A percentile compares a stretch with the other conserved stretches of the same genome.
Evolutionary conservation across 2,797 vertebrate genomes (phyloP).

Genomic region (Bufotes viridis): DNA sequence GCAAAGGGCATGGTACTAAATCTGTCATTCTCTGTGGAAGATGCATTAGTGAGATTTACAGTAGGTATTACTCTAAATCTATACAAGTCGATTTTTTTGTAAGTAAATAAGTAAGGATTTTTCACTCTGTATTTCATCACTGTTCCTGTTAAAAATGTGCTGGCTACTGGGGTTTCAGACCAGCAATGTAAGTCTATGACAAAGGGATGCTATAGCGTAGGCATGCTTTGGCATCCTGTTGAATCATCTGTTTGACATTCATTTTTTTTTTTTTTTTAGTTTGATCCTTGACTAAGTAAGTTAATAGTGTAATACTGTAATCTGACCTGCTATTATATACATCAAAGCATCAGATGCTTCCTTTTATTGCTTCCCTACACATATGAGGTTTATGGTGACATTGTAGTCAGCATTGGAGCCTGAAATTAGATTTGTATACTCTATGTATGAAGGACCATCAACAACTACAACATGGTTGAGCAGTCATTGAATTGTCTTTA

Average conservation of each 20-base stretch:
- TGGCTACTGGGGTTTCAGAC: background rate
- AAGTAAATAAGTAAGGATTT: slow-evolving; percentile 3
- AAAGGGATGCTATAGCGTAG: no score
- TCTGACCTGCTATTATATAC: background rate
- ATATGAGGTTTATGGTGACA: background rate
- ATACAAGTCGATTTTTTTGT: slow-evolving; percentile 4
- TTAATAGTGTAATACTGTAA: background rate
- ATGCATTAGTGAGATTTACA: background rate
- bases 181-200: background rate
- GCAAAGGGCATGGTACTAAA: background rate
- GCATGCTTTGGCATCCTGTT: no score
- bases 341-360: background rate
- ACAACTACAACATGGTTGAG: background rate
- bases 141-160: background rate
- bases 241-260: no score
- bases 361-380: background rate
- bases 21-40: background rate
- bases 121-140: background rate
- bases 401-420: background rate
- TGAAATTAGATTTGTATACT: background rate
- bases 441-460: background rate
- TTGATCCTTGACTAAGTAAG: no score
- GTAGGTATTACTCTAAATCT: slow-evolving; percentile 1
- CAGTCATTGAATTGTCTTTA: background rate
- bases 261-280: no score